Evolutionary conservation across 2,113 vertebrate genomes (phyloP), one percentile per base, ranked within the genome.

Genomic region (Taxidea taxus): DNA sequence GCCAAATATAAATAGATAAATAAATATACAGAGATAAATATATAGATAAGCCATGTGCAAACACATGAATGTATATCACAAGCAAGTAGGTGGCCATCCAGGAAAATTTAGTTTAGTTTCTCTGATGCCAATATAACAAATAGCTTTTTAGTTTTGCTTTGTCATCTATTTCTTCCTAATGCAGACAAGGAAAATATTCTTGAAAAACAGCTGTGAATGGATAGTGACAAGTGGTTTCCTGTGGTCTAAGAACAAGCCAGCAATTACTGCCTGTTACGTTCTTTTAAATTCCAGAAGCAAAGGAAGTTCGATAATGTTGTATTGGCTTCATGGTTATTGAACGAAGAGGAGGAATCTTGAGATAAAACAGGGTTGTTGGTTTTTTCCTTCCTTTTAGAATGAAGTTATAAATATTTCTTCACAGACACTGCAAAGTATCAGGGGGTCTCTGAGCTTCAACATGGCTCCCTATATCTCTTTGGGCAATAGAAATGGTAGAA

Each of bases 191-290:
- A 85, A 83, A 93, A 62, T 87, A 82, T 97, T 92, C 98, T 97
- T 98, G 97, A 96, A 98, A 98, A 98, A 82, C 85, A 97, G 39
- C 96, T 78, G 72, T 96, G 98, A 98, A 98, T 97, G 94, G 92
- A 94, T 90, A 97, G 96, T 97, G 97, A 97, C 97, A 98, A 98
- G 96, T 60, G 87, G 95, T 97, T 98, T 98, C 98, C 97, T 97
- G 97, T 91, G 95, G 97, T 96, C 96, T 97, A 96, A 97, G 96
- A 98, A 97, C 91, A 98, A 98, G 77, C 84, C 96, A 97, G 98
- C 96, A 98, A 51, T 98, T 98, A 97, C n/a, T 97, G 62, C 47
- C 29, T 98, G 98, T 98, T 93, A 92, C 56, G 11, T 96, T 97
- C 97, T 98, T 98, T 97, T 95, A 95, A 96, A 96, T 97, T 98